phyloP scores from a whole-genome alignment of 2,797 vertebrate genomes.

The Neostethus bicornis region DNA sequence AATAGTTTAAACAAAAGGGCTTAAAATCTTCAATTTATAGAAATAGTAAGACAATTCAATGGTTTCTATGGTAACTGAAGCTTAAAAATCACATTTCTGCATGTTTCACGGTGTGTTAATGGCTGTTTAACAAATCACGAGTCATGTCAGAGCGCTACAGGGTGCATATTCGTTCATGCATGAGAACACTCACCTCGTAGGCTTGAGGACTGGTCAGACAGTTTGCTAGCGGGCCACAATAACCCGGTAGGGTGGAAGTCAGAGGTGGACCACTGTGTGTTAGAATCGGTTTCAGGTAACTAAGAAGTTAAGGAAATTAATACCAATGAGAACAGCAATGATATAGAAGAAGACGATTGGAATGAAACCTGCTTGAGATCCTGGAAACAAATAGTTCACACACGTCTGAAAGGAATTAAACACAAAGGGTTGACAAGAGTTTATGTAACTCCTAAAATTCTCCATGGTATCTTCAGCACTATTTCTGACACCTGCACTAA shows the following conservation, averaged over 20 bases:
- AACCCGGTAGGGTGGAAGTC: constrained; percentile 91
- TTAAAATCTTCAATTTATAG: too few species aligned
- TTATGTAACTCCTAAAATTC: too few species aligned
- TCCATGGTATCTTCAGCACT: too few species aligned
- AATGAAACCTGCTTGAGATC: too few species aligned
- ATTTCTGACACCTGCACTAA: too few species aligned
- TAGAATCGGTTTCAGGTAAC: constrained; percentile 96
- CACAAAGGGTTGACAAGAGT: too few species aligned
- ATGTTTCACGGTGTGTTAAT: not conserved
- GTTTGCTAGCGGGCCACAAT: constrained; percentile 91
- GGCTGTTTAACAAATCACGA: constrained; percentile 1
- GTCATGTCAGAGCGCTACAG: constrained; percentile 3
- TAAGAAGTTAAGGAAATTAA: constrained; percentile 72
- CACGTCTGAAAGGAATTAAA: too few species aligned
- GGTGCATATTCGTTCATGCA: not conserved
- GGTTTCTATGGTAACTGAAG: too few species aligned
- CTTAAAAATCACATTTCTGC: too few species aligned
- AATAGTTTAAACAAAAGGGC: too few species aligned
- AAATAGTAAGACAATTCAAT: not conserved
- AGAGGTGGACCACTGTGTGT: constrained; percentile 96
- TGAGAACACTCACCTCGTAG: constrained; percentile 85
- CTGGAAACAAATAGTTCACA: too few species aligned
- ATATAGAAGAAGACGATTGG: too few species aligned
- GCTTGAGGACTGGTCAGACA: constrained; percentile 95
- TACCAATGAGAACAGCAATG: not conserved